phyloP scores from a whole-genome alignment of 1,140 invertebrate genomes.

The Dolichoris vasculosae region DNA sequence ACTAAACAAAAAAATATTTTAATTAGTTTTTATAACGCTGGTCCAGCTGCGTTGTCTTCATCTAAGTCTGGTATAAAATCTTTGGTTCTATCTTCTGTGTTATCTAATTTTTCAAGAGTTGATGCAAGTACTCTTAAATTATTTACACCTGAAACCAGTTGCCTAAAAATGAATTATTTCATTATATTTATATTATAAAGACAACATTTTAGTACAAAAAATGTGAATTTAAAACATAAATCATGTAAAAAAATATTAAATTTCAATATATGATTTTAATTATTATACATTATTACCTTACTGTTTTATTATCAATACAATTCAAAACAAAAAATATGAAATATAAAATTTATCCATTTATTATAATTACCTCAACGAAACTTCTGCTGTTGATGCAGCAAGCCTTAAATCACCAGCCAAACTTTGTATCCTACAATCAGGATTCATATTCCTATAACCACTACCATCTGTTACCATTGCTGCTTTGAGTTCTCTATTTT shows the following conservation, averaged over 20 bases:
- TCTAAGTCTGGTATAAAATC: constrained; percentile 75
- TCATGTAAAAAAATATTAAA: too few relatives aligned
- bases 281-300: background rate
- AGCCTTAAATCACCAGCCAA: constrained; percentile 76
- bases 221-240: too few relatives aligned
- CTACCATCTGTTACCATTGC: constrained; percentile 62
- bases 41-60: constrained; percentile 73
- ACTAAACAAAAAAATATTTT: constrained; percentile 51
- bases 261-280: background rate
- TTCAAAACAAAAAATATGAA: too few relatives aligned
- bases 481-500: constrained; percentile 69
- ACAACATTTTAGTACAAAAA: background rate
- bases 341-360: constrained; percentile 21
- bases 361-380: constrained; percentile 76
- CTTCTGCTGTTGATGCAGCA: constrained; percentile 80
- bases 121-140: constrained; percentile 79
- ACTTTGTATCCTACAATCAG: constrained; percentile 65
- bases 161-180: constrained; percentile 68
- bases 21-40: constrained; percentile 65
- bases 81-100: constrained; percentile 76
- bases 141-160: constrained; percentile 80
- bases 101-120: constrained; percentile 76
- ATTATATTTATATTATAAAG: constrained; percentile 16
- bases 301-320: too few relatives aligned
- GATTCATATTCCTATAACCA: constrained; percentile 59